Evolutionary conservation across 2,113 vertebrate genomes (phyloP), one percentile per base, ranked within the genome.

Genomic region (Seriola dumerili): DNA sequence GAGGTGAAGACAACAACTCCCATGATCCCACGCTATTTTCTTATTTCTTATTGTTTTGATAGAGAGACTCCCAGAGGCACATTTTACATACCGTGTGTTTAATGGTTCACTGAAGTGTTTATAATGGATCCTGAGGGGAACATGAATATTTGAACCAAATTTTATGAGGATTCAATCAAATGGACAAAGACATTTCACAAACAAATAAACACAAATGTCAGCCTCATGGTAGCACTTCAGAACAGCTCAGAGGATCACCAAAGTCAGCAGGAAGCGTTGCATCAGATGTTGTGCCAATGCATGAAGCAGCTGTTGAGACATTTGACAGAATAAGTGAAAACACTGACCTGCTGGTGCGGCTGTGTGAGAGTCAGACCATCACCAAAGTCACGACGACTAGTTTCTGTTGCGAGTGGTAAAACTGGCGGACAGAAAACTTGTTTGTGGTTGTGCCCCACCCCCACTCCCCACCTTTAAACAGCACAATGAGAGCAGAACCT

Each of bases 401-500:
- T 13, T 21, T 3, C 10, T 54, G 4, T 59, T 62, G 70, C 32
- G 5, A 68, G 64, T 82, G 74, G 40, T n/a, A 32, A 58, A 58
- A 61, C 14, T 64, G 34, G 25, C 44, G 32, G 65, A 8, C 40
- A 61, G 55, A 86, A 19, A 36, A 11, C 14, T 64, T 32, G 59
- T 17, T 69, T 73, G 40, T 66, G 44, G 42, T 85, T 63, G 36
- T 83, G 57, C 65, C 75, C 59, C 38, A 5, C 46, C 25, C 29
- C 29, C 25, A 29, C 25, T 29, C 25, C 29, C 29, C 29, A 29
- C 29, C 23, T 69, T 54, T 55, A 54, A 82, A 59, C 23, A 46
- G 44, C 42, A 44, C 40, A 72, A 68, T 54, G 76, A 85, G 73
- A 77, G 23, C 34, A 88, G 63, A 84, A 84, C 73, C 72, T 89